Conservation (phyloP, 2,113 vertebrate genomes). For the Lucifuga dentata region DNA sequence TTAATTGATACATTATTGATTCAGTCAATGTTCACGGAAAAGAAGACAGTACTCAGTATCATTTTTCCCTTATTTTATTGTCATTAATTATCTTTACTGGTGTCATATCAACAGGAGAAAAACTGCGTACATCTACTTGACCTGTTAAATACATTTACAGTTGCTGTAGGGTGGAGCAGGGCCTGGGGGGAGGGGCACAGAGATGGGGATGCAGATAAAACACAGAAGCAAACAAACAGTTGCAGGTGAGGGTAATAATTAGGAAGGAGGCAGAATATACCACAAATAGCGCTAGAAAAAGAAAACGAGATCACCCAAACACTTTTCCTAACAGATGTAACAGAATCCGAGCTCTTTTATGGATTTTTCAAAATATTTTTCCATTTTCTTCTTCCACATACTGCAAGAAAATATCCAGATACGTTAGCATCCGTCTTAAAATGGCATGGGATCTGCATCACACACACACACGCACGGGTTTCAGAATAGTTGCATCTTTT, state of each 20-base stretch:
- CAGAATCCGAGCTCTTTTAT: slow-evolving; percentile 77
- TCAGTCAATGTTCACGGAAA: background rate
- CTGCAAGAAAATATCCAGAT: slow-evolving; percentile 83
- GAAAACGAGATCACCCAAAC: slow-evolving; percentile 89
- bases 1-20: background rate
- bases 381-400: slow-evolving; percentile 63
- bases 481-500: slow-evolving; percentile 79
- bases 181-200: slow-evolving; percentile 89
- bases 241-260: slow-evolving; percentile 78
- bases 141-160: slow-evolving; percentile 97
- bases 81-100: slow-evolving; percentile 81
- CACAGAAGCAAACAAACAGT: slow-evolving; percentile 88
- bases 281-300: slow-evolving; percentile 91
- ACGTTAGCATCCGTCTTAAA: slow-evolving; percentile 78
- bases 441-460: slow-evolving; percentile 69
- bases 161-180: slow-evolving; percentile 77
- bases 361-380: slow-evolving; percentile 68
- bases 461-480: slow-evolving; percentile 73
- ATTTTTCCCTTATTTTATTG: slow-evolving; percentile 86
- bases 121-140: slow-evolving; percentile 95
- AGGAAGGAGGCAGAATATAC: slow-evolving; percentile 85
- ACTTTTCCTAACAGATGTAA: slow-evolving; percentile 91
- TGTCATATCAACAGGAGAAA: slow-evolving; percentile 94
- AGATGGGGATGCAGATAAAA: slow-evolving; percentile 87
- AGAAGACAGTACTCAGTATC: slow-evolving; percentile 54